phyloP scores from a whole-genome alignment of 1,140 invertebrate genomes.

The Diorhabda elongata region DNA sequence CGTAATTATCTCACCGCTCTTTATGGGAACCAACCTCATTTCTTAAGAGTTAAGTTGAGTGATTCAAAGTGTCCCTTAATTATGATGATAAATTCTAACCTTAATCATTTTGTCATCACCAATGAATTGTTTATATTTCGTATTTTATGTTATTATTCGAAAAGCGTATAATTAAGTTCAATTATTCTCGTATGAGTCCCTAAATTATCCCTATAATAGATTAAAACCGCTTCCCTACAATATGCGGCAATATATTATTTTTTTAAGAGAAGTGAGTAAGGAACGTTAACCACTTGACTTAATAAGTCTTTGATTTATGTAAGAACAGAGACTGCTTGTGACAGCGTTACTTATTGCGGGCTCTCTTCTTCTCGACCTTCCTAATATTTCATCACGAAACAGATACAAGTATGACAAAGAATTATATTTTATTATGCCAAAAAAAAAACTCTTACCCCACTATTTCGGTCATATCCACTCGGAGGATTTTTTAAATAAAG shows the following conservation, averaged over 20 bases:
- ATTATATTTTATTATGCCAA: no score
- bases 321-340: constrained; percentile 15
- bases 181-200: neutral
- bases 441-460: no score
- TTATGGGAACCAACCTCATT: neutral
- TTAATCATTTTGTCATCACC: neutral
- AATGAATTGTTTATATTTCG: neutral
- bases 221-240: neutral
- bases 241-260: neutral
- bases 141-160: neutral
- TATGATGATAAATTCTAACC: neutral
- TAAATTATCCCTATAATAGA: neutral
- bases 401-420: no score
- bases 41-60: no score
- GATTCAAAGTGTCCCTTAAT: no score
- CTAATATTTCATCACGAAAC: constrained; percentile 10
- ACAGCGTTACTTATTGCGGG: constrained; percentile 13
- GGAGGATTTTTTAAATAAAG: no score
- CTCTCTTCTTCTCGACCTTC: constrained; percentile 2
- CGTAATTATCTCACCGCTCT: neutral
- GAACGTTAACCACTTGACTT: constrained; percentile 22
- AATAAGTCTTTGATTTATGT: constrained; percentile 22
- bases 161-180: no score
- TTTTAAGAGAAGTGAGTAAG: constrained; percentile 5
- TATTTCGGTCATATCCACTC: no score